These are phyloP conservation scores for Chaetophractus vellerosus DNA, from an alignment of 2,797 vertebrate genomes.

Conservation along the genomic window DNA sequence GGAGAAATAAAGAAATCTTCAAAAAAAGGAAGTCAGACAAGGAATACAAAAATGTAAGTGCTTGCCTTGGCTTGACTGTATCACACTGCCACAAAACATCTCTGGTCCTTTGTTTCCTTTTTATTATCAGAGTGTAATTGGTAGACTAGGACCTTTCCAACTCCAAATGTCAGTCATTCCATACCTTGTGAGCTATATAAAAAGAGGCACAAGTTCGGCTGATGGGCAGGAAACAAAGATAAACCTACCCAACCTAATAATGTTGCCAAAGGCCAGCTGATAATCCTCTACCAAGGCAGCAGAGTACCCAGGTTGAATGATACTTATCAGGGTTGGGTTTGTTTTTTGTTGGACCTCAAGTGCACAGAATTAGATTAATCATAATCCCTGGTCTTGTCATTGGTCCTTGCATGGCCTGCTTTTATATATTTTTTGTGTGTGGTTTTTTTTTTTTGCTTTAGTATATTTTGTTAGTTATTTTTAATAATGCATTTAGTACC, in stretches of 20 bases:
- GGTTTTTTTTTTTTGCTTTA: no score
- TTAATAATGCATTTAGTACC: background rate
- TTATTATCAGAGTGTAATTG: background rate
- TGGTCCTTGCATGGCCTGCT: background rate
- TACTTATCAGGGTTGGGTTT: background rate
- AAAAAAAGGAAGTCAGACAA: background rate
- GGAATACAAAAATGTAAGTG: background rate
- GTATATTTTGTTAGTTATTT: background rate
- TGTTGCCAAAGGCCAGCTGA: background rate
- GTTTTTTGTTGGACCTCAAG: background rate
- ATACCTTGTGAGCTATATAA: background rate
- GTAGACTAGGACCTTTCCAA: background rate
- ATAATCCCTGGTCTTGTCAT: background rate
- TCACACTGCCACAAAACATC: background rate
- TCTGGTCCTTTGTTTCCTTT: background rate
- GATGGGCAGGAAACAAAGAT: background rate
- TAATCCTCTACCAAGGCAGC: background rate
- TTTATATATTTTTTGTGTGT: no score
- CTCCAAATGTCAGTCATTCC: background rate
- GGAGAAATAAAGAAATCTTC: no score
- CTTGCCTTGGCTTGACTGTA: background rate
- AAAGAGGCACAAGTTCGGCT: background rate
- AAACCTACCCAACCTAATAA: background rate
- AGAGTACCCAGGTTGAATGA: background rate
- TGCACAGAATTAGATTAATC: conserved; percentile 9